phyloP scores from a whole-genome alignment of 2,113 vertebrate species.

The Hirundichthys speculiger region DNA sequence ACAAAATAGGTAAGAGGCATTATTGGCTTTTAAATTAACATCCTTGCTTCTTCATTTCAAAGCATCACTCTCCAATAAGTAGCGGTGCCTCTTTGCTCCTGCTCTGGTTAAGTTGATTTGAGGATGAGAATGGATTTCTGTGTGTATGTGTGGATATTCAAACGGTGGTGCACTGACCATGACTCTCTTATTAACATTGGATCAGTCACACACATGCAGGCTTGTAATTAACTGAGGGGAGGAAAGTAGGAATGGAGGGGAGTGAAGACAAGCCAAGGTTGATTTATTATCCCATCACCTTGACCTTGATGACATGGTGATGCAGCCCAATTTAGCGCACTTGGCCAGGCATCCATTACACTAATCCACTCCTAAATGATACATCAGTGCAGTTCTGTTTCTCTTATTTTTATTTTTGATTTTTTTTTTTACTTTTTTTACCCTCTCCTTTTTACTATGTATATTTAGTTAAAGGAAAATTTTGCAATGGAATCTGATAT shows the following conservation, averaged over 20 bases:
- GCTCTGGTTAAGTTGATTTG: conserved; percentile 30
- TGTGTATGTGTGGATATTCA: conserved; percentile 20
- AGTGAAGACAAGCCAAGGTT: conserved; percentile 37
- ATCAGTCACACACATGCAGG: conserved; percentile 69
- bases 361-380: conserved; percentile 64
- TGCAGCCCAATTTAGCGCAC: conserved; percentile 74
- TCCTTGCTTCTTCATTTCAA: conserved; percentile 23
- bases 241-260: conserved; percentile 17
- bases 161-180: conserved; percentile 48
- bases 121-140: conserved; percentile 41
- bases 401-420: conserved; percentile 14
- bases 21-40: conserved; percentile 38
- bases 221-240: conserved; percentile 72
- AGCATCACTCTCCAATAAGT: conserved; percentile 39
- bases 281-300: conserved; percentile 79
- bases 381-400: conserved; percentile 33
- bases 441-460: conserved; percentile 22
- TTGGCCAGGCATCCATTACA: conserved; percentile 39
- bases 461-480: neutral
- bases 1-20: conserved; percentile 44
- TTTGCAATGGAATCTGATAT: too few relatives aligned
- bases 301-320: conserved; percentile 72
- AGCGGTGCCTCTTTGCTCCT: conserved; percentile 10
- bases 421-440: too few relatives aligned
- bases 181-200: conserved; percentile 63